Evolutionary conservation across 2,797 vertebrate species (phyloP).

Genomic region (Siniperca scherzeri): DNA sequence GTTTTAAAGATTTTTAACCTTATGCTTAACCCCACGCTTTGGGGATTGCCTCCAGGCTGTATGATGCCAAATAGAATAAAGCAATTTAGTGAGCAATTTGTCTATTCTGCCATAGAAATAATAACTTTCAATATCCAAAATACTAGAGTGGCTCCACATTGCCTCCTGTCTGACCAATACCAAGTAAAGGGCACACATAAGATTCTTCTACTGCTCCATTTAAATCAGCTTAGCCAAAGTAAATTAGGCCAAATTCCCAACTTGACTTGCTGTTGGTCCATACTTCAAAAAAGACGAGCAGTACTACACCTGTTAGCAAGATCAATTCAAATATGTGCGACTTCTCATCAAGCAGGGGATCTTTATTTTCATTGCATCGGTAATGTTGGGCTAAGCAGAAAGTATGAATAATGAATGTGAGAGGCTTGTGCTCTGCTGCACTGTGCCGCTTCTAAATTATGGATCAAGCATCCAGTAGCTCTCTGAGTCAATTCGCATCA

Average conservation of each 20-base stretch:
- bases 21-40: not conserved
- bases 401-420: conserved; percentile 78
- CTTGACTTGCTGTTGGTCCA: not conserved
- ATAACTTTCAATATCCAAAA: not conserved
- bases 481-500: conserved; percentile 49
- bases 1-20: not conserved
- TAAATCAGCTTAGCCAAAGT: conserved; percentile 32
- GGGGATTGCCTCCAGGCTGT: not conserved
- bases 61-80: not conserved
- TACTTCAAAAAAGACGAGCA: conserved; percentile 14
- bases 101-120: not conserved
- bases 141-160: not conserved
- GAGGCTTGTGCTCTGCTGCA: conserved; percentile 58
- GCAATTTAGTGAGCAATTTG: not conserved
- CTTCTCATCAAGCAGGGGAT: conserved; percentile 43
- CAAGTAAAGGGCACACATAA: not conserved
- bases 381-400: conserved; percentile 70
- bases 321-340: conserved; percentile 30
- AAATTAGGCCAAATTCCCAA: conserved; percentile 21
- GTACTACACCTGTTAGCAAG: conserved; percentile 4
- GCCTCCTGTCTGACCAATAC: not conserved
- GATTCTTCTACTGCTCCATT: not conserved
- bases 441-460: conserved; percentile 80
- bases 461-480: conserved; percentile 72
- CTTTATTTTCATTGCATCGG: conserved; percentile 64